phyloP scores from a whole-genome alignment of 1,140 invertebrate species.

The Ceratosolen solmsi region DNA sequence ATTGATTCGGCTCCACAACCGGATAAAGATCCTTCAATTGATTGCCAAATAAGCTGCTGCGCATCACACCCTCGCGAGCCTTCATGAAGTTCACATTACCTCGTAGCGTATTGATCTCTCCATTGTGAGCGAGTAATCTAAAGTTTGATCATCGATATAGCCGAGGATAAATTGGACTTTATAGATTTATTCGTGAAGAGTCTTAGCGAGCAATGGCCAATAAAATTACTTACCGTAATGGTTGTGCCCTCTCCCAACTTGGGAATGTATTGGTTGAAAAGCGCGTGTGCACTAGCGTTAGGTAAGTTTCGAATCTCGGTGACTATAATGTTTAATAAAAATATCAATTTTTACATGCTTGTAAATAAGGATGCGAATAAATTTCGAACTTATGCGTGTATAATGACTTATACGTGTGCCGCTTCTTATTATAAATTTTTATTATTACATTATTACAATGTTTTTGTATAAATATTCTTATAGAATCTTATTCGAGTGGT shows the following conservation, averaged over 20 bases:
- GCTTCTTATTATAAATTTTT: too few relatives aligned
- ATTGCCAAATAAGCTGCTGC: constrained; percentile 84
- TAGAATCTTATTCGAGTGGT: too few relatives aligned
- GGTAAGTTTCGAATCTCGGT: constrained; percentile 92
- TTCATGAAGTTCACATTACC: constrained; percentile 99
- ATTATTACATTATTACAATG: too few relatives aligned
- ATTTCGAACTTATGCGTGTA: too few relatives aligned
- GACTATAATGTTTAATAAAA: constrained; percentile 65
- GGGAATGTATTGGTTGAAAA: constrained; percentile 99
- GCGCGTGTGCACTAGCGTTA: constrained; percentile 95
- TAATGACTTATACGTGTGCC: too few relatives aligned
- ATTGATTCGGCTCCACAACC: constrained; percentile 97
- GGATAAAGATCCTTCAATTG: constrained; percentile 93
- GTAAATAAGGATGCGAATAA: too few relatives aligned
- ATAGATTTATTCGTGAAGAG: neutral
- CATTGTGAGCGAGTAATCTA: constrained; percentile 97
- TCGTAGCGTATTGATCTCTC: constrained; percentile 98
- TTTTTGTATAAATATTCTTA: too few relatives aligned
- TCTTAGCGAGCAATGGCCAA: neutral
- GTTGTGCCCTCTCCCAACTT: constrained; percentile 98
- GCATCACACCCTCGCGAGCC: constrained; percentile 98
- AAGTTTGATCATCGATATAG: constrained; percentile 32
- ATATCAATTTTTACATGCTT: too few relatives aligned
- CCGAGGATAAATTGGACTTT: neutral
- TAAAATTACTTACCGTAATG: constrained; percentile 83